Base-by-base conservation (phyloP, 2,113 vertebrate genomes). In the Furnarius figulus region DNA sequence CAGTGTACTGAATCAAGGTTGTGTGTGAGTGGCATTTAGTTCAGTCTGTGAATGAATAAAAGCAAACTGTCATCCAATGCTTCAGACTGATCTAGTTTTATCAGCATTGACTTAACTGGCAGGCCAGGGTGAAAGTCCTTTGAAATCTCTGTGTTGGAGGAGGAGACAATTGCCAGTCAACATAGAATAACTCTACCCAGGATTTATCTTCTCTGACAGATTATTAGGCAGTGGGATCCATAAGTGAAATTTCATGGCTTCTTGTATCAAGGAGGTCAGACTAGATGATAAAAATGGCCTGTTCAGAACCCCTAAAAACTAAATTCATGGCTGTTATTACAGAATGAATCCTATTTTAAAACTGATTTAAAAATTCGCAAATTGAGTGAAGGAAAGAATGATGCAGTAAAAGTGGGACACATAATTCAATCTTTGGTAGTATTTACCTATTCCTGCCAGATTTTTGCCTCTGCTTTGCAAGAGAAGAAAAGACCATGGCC, bases 61-160 rank as follows among this genome's bases (percentile, higher is more conserved):
- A 93, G 40, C 40, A 71, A 91, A 93, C 66, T 88, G 63, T 78
- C 82, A 81, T 74, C 39, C 65, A 39, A 20, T 0, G 1, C 53
- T 94, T 89, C 88, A 87, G 53, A 55, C 12, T 40, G 55, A 81
- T 96, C 40, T 81, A 81, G 90, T 91, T 97, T 93, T 94, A 83
- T 91, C 81, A 87, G 23, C 53, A 81, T 9, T 63, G 86, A 86
- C 44, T 89, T 62, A 68, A 81, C 49, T 33, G 37, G 28, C 53
- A 90, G 61, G 33, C 31, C 18, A 13, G 42, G 22, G 37, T 55
- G 30, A 76, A 84, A 76, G 30, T 42, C 20, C 62, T 87, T 44
- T 47, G 39, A 85, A 90, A 79, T 88, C 25, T 93, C 77, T 80
- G 2, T 74, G 63, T 79, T 94, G 61, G 47, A 87, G 35, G 44